phyloP scores from a whole-genome alignment of 2,113 vertebrate species.

The Scomber japonicus region DNA sequence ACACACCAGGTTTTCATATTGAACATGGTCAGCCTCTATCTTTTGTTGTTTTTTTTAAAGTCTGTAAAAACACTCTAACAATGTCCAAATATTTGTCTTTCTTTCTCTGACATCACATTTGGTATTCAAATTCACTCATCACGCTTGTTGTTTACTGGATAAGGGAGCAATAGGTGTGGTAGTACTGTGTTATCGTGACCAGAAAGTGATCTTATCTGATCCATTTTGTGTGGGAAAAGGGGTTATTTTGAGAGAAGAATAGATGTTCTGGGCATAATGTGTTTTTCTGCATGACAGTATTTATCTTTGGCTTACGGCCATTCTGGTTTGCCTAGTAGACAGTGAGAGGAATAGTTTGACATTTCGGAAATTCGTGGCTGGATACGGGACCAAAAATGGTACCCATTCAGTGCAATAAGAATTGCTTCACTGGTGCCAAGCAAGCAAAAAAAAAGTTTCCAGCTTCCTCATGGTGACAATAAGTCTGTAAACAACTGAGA shows the following conservation, averaged over 20 bases:
- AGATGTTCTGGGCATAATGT: background rate
- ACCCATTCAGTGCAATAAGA: too few species aligned
- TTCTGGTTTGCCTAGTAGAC: too few species aligned
- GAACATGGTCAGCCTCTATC: background rate
- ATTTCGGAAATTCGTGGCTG: too few species aligned
- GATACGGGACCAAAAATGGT: too few species aligned
- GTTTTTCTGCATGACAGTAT: background rate
- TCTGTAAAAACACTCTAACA: background rate
- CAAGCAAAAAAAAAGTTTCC: background rate
- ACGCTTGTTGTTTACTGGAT: background rate
- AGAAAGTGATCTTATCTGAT: background rate
- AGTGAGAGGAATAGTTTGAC: too few species aligned
- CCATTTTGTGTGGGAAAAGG: background rate
- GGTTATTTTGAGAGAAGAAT: background rate
- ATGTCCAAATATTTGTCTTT: background rate
- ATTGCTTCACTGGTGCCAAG: background rate
- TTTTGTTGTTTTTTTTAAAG: background rate
- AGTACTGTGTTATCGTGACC: background rate
- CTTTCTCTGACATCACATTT: conserved; percentile 1
- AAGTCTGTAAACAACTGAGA: background rate
- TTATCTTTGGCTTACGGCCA: too few species aligned
- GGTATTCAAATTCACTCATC: conserved; percentile 33
- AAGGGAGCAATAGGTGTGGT: background rate
- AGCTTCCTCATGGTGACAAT: too few species aligned
- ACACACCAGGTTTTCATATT: background rate